Evolutionary conservation across 2,888 invertebrate genomes (phyloP), one percentile per base, ranked within the genome.

Genomic region (Lithophane socia): DNA sequence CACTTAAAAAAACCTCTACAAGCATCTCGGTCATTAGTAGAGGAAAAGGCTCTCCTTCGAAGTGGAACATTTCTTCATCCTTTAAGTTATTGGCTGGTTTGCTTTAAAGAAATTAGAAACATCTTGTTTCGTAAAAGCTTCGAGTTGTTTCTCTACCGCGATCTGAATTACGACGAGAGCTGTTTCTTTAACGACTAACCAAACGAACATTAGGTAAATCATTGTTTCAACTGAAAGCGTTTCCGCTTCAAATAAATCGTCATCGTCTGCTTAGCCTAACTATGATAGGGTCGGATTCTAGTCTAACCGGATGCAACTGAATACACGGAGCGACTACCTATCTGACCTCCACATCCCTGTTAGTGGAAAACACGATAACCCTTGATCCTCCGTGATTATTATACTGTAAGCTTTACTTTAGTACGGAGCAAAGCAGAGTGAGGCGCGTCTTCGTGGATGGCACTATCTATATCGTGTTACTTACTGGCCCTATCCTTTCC

Each of bases 91-190:
- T 73, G 12, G 21, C 13, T 16, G 21, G 13, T 56, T 64, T 65
- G n/a, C 1, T 58, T 65, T 5, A 58, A 58, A n/a, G 64, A 58
- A 77, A 42, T 37, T 16, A 52, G 49, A 64, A 68, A 56, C 3
- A 44, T 61, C 49, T 47, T 29, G 29, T 65, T 71, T 42, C 52
- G 49, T 69, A 77, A 70, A 29, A 24, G 5, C n/a, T 37, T 16
- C 13, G 13, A 1, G 44, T 8, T 21, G 71, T 54, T 71, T 44
- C 7, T 21, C 37, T 21, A 60, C 7, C 24, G 21, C 7, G 65
- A 29, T 37, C 49, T 44, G 18, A 71, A 77, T 42, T 13, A 76
- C 44, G 12, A 3, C 8, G 64, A 7, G 5, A 42, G 21, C 13
- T 21, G 49, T 29, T 54, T 58, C 29, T 69, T 47, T 69, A 77